Evolutionary conservation across 2,113 vertebrate genomes (phyloP).

Genomic region (Pampusana beccarii): DNA sequence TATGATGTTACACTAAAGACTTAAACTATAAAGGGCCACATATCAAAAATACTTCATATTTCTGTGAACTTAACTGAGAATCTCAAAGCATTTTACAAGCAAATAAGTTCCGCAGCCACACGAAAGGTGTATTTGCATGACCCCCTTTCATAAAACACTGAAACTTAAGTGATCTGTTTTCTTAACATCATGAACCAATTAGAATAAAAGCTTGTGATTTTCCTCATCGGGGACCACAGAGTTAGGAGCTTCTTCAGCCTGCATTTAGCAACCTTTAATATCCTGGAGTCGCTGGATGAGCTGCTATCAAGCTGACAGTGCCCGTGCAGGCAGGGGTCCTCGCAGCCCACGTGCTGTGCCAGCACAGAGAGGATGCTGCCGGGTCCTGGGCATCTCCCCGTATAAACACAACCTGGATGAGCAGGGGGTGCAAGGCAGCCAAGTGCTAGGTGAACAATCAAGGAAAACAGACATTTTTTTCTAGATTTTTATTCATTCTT

Average conservation of each 20-base stretch:
- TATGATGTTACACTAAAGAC: neutral
- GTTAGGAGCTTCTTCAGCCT: neutral
- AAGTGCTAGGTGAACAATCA: neutral
- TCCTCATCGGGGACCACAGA: neutral
- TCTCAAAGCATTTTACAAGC: neutral
- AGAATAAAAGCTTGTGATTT: neutral
- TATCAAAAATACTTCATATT: neutral
- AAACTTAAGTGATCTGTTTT: neutral
- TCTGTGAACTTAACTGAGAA: neutral
- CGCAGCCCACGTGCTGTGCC: neutral
- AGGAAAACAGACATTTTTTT: neutral
- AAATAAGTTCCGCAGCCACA: neutral
- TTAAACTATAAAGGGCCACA: neutral
- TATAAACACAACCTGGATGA: neutral
- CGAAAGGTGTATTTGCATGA: neutral
- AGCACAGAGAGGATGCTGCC: neutral
- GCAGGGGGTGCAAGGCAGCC: neutral
- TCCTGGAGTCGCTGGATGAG: neutral
- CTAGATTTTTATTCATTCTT: neutral
- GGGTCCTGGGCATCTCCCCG: fast-evolving
- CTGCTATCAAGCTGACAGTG: neutral
- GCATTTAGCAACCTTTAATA: neutral
- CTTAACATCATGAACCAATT: neutral
- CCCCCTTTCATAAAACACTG: neutral
- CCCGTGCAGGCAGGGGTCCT: neutral